Conservation (phyloP, 2,888 invertebrate species). For the Mythimna albipuncta region DNA sequence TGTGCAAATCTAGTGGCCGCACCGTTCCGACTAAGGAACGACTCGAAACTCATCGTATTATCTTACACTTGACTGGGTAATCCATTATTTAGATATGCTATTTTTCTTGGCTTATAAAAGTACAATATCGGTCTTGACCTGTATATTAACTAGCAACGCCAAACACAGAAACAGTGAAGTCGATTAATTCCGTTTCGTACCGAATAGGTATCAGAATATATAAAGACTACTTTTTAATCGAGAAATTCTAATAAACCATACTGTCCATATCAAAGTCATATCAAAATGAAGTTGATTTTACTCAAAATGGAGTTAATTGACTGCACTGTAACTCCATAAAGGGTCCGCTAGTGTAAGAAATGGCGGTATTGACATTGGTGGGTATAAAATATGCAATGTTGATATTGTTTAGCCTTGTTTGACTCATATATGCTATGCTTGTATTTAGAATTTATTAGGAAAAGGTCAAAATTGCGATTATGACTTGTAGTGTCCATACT, state of each 20-base stretch:
- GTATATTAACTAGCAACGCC: constrained; percentile 30
- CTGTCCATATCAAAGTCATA: constrained; percentile 57
- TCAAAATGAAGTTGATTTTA: constrained; percentile 47
- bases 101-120: constrained; percentile 39
- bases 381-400: constrained; percentile 25
- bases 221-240: constrained; percentile 7
- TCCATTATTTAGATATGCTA: constrained; percentile 32
- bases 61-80: constrained; percentile 19
- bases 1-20: constrained; percentile 82
- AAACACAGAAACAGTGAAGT: constrained; percentile 48
- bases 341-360: constrained; percentile 20
- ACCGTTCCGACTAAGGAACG: constrained; percentile 31
- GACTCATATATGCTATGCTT: constrained; percentile 16
- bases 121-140: constrained; percentile 40
- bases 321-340: constrained; percentile 40
- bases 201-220: constrained; percentile 9
- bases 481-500: constrained; percentile 22
- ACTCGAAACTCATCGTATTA: constrained; percentile 35
- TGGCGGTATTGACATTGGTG: constrained; percentile 29
- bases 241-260: constrained; percentile 24
- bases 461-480: constrained; percentile 9
- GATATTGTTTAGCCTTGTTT: constrained; percentile 17
- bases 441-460: constrained; percentile 23
- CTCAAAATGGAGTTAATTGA: constrained; percentile 40
- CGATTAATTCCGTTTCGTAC: constrained; percentile 16